Evolutionary conservation across 2,888 invertebrate species (phyloP).

Genomic region (Synergus japonicus): DNA sequence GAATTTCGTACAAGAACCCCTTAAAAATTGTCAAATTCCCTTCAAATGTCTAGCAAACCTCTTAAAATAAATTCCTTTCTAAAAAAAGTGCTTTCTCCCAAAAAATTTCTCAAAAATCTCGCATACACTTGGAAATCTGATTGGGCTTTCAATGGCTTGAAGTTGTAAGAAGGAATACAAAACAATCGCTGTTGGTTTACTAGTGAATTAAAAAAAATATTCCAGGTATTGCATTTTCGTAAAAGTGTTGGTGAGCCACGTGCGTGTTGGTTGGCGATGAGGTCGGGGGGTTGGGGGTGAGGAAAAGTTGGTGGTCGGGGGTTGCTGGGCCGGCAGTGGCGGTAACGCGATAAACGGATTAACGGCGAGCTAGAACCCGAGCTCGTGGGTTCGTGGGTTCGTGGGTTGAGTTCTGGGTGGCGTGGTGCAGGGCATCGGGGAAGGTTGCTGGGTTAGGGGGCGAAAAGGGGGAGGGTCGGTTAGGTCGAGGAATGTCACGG

Average conservation of each 20-base stretch:
- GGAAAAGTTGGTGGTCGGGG: slow-evolving; percentile 50
- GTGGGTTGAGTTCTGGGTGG: slow-evolving; percentile 64
- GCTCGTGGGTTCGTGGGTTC: slow-evolving; percentile 67
- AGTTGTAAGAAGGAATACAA: too few species aligned
- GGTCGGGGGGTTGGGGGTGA: slow-evolving; percentile 50
- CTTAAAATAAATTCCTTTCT: too few species aligned
- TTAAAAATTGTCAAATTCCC: too few species aligned
- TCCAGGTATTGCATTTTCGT: slow-evolving; percentile 1
- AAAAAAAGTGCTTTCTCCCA: too few species aligned
- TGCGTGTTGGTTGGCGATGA: slow-evolving; percentile 52
- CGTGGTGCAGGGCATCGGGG: slow-evolving; percentile 49
- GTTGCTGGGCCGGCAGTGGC: slow-evolving; percentile 69
- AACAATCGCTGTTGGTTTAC: too few species aligned
- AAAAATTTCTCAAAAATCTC: too few species aligned
- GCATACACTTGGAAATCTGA: too few species aligned
- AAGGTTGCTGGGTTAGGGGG: slow-evolving; percentile 28
- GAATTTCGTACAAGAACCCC: too few species aligned
- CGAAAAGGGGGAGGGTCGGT: slow-evolving; percentile 32
- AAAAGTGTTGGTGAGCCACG: slow-evolving; percentile 45
- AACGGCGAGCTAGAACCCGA: slow-evolving; percentile 72
- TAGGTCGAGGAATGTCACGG: slow-evolving; percentile 70
- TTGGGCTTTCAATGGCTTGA: too few species aligned
- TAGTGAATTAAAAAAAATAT: too few species aligned
- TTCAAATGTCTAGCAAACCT: too few species aligned
- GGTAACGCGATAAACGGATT: slow-evolving; percentile 77